A percentile compares a stretch with the other conserved stretches of the same genome.
These are phyloP conservation scores for Ivindomyrus marchei DNA, from an alignment of 2,113 vertebrate species.

Conservation along the genomic window DNA sequence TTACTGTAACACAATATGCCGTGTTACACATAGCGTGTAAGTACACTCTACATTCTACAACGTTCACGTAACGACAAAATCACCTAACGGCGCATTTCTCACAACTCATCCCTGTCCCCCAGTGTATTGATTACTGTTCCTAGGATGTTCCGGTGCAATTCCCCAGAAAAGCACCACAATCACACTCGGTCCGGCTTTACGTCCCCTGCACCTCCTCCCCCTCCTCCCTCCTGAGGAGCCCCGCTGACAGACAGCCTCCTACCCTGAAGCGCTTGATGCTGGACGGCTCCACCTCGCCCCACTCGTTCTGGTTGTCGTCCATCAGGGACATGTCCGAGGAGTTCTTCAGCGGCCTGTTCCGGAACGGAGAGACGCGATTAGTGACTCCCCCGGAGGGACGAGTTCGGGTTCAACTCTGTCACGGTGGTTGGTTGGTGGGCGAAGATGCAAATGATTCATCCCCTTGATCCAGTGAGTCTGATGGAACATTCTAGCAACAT, in stretches of 20 bases:
- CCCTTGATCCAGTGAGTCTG: not conserved
- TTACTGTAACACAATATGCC: not conserved
- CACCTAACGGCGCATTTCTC: not conserved
- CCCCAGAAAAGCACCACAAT: not conserved
- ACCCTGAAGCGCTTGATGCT: conserved; percentile 89
- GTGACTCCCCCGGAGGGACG: not conserved
- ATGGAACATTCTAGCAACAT: not conserved
- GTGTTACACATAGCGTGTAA: not conserved
- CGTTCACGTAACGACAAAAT: not conserved
- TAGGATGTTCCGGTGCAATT: not conserved
- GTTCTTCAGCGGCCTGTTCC: conserved; percentile 83
- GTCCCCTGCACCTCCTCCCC: not conserved
- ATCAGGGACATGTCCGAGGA: conserved; percentile 82
- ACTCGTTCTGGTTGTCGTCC: conserved; percentile 89
- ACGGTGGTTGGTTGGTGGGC: no score
- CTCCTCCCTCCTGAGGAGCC: not conserved
- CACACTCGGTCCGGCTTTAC: not conserved
- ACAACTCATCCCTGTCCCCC: not conserved
- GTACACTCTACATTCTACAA: not conserved
- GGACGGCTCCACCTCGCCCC: conserved; percentile 73
- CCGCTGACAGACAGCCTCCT: conserved; percentile 31
- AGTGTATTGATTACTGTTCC: not conserved
- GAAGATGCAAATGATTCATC: not conserved
- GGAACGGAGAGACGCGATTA: conserved; percentile 16
- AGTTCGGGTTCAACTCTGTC: conserved; percentile 21